phyloP scores from a whole-genome alignment of 1,140 invertebrate genomes.

The Halictus rubicundus region DNA sequence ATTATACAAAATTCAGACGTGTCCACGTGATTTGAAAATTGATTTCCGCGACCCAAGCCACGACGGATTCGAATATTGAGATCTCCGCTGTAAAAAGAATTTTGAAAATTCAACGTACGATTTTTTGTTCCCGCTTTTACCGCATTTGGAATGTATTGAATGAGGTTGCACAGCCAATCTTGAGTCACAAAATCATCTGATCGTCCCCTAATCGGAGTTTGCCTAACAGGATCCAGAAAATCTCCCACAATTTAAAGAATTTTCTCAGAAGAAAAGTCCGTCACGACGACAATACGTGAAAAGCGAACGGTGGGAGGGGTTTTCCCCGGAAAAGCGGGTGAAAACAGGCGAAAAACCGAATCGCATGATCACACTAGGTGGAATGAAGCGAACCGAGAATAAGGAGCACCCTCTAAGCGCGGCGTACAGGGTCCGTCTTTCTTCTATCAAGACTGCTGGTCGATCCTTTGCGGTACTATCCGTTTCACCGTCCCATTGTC shows the following conservation, averaged over 20 bases:
- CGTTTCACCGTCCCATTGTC: constrained; percentile 73
- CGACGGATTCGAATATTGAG: too few relatives aligned
- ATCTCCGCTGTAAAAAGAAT: too few relatives aligned
- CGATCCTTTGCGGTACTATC: constrained; percentile 66
- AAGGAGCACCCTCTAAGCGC: constrained; percentile 41
- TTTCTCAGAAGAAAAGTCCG: background rate
- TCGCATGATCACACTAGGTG: constrained; percentile 22
- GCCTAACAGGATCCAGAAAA: background rate
- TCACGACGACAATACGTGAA: background rate
- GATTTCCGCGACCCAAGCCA: too few relatives aligned
- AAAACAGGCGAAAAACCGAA: constrained; percentile 60
- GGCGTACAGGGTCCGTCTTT: constrained; percentile 50
- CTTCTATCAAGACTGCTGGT: constrained; percentile 62
- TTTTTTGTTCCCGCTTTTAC: too few relatives aligned
- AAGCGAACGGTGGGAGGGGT: background rate
- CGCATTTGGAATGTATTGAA: too few relatives aligned
- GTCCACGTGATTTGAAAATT: too few relatives aligned
- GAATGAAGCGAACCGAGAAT: constrained; percentile 68
- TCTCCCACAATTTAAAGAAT: background rate
- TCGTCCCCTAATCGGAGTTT: too few relatives aligned
- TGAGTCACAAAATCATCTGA: too few relatives aligned
- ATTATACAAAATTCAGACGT: too few relatives aligned
- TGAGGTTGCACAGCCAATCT: too few relatives aligned
- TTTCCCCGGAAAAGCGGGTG: constrained; percentile 47
- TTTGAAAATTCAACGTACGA: too few relatives aligned